Conservation (phyloP, 2,888 invertebrate species). For the Rapana venosa region DNA sequence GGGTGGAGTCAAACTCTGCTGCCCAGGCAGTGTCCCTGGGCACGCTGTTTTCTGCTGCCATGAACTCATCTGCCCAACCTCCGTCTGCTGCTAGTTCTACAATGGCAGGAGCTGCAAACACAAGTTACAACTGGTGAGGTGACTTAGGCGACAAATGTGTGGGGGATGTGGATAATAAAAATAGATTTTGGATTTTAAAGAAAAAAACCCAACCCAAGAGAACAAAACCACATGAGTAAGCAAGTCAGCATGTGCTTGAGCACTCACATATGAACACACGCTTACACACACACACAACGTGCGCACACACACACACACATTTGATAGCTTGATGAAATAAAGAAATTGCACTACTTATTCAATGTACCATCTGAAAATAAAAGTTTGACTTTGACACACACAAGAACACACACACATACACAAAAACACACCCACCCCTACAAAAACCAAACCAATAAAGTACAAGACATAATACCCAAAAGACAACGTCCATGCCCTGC, state of each 20-base stretch:
- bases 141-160: too few relatives aligned
- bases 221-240: not conserved
- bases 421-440: not conserved
- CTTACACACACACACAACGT: not conserved
- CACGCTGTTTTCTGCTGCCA: conserved; percentile 51
- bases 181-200: not conserved
- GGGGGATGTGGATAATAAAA: too few relatives aligned
- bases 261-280: not conserved
- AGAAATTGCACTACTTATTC: too few relatives aligned
- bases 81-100: conserved; percentile 74
- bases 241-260: not conserved
- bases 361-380: too few relatives aligned
- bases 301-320: not conserved
- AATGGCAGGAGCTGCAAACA: conserved; percentile 72
- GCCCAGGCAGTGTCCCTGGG: conserved; percentile 62
- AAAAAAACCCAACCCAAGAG: not conserved
- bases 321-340: too few relatives aligned
- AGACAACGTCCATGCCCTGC: not conserved
- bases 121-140: too few relatives aligned
- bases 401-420: not conserved
- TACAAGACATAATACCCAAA: too few relatives aligned
- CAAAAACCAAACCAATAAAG: too few relatives aligned
- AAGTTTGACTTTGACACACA: too few relatives aligned
- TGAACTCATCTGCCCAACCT: conserved; percentile 76
- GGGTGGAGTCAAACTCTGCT: conserved; percentile 62